Conservation (phyloP, 2,797 vertebrate species). For the Coccyzus lansbergi region DNA sequence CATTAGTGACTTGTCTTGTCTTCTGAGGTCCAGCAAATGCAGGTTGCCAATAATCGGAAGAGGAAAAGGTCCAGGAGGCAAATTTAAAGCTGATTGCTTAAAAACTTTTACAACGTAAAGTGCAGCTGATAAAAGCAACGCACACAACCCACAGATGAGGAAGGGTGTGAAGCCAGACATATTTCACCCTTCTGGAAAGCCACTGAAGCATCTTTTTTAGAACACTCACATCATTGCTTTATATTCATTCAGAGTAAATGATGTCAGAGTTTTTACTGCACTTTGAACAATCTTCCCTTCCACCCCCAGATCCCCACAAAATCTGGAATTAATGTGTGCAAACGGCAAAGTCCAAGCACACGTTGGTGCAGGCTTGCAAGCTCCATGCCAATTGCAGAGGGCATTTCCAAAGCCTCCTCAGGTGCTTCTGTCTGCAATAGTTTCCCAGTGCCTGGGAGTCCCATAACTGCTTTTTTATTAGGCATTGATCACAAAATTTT, state of each 20-base stretch:
- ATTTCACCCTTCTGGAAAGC: background rate
- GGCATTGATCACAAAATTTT: background rate
- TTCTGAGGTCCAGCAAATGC: conserved; percentile 51
- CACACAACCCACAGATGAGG: background rate
- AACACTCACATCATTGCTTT: accelerated
- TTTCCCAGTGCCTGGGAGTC: background rate
- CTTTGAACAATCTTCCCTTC: background rate
- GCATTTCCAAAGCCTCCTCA: background rate
- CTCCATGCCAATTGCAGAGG: background rate
- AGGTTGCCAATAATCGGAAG: conserved; percentile 69
- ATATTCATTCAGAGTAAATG: background rate
- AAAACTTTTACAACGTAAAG: background rate
- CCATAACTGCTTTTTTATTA: background rate
- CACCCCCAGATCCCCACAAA: background rate
- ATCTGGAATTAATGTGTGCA: background rate
- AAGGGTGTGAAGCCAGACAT: background rate
- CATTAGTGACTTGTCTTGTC: conserved; percentile 69
- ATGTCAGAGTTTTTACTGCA: background rate
- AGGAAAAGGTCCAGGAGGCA: conserved; percentile 63
- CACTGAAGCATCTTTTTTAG: background rate
- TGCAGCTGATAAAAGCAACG: background rate
- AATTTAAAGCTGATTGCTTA: background rate
- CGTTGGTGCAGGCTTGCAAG: background rate
- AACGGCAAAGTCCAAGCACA: background rate
- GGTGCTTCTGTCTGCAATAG: background rate